Percentiles rank a stretch among this genome's conserved stretches.
Evolutionary conservation across 2,797 vertebrate genomes (phyloP).

Genomic region (Lerista edwardsae): DNA sequence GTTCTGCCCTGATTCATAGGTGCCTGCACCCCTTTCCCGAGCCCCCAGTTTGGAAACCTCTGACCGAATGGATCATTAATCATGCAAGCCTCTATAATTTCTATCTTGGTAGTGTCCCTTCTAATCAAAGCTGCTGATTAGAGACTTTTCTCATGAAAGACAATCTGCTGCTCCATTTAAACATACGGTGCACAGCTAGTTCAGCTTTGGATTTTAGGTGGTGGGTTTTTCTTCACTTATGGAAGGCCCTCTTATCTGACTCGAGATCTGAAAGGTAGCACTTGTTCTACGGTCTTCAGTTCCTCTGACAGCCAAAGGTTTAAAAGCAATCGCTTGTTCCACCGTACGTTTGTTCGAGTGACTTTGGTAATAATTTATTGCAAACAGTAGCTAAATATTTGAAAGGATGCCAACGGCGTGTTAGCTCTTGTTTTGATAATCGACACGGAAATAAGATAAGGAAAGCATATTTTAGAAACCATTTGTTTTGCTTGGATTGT

Average conservation of each 20-base stretch:
- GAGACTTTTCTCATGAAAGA: conserved; percentile 74
- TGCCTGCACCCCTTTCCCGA: background rate
- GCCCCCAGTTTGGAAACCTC: conserved; percentile 12
- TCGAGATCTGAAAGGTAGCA: conserved; percentile 64
- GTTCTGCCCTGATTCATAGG: too few species aligned
- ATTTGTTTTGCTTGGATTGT: conserved; percentile 45
- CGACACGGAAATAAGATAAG: conserved; percentile 63
- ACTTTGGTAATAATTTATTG: conserved; percentile 58
- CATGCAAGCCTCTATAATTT: conserved; percentile 65
- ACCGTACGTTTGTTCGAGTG: conserved; percentile 47
- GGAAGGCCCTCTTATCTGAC: conserved; percentile 68
- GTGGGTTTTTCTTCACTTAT: conserved; percentile 38
- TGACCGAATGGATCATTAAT: conserved; percentile 29
- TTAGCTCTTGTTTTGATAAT: conserved; percentile 60
- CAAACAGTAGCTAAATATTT: conserved; percentile 54
- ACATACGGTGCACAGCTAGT: conserved; percentile 61
- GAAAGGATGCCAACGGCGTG: conserved; percentile 47
- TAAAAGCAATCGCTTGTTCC: conserved; percentile 44
- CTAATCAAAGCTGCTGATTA: conserved; percentile 80
- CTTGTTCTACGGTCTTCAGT: conserved; percentile 59
- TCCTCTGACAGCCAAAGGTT: conserved; percentile 46
- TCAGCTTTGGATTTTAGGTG: conserved; percentile 54
- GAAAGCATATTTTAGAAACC: conserved; percentile 58
- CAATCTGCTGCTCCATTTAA: conserved; percentile 73
- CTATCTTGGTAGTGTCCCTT: conserved; percentile 76